These are phyloP conservation scores for Dynastes maya DNA, from an alignment of 2,888 invertebrate genomes.

Conservation along the genomic window DNA sequence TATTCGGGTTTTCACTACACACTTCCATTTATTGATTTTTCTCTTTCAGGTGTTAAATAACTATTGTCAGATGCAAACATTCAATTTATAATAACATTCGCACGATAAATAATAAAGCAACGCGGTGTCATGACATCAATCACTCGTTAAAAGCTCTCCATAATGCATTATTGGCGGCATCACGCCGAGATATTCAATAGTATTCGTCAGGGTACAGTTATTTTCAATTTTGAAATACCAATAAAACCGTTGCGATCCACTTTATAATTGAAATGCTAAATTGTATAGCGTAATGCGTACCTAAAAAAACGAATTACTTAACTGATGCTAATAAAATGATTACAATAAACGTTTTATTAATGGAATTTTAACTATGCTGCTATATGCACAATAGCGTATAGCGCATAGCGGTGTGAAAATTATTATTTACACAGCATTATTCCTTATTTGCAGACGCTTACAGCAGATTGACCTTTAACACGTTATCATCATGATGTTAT, in stretches of 20 bases:
- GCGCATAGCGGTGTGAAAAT: too few relatives aligned
- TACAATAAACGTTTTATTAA: background rate
- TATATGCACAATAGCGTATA: too few relatives aligned
- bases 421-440: background rate
- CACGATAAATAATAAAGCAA: conserved; percentile 3
- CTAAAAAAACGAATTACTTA: background rate
- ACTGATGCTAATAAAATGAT: too few relatives aligned
- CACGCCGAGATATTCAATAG: background rate
- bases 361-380: background rate
- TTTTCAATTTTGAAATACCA: conserved; percentile 2
- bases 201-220: conserved; percentile 12
- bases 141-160: background rate
- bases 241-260: background rate
- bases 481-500: background rate
- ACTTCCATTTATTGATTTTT: background rate
- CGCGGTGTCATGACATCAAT: background rate
- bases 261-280: background rate
- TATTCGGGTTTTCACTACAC: background rate
- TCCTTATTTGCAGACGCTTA: background rate
- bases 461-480: background rate
- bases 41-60: background rate
- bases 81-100: conserved; percentile 4
- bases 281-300: background rate
- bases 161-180: background rate
- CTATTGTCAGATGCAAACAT: background rate